Evolutionary conservation across 1,140 invertebrate species (phyloP).

Genomic region (Chlorops oryzae): DNA sequence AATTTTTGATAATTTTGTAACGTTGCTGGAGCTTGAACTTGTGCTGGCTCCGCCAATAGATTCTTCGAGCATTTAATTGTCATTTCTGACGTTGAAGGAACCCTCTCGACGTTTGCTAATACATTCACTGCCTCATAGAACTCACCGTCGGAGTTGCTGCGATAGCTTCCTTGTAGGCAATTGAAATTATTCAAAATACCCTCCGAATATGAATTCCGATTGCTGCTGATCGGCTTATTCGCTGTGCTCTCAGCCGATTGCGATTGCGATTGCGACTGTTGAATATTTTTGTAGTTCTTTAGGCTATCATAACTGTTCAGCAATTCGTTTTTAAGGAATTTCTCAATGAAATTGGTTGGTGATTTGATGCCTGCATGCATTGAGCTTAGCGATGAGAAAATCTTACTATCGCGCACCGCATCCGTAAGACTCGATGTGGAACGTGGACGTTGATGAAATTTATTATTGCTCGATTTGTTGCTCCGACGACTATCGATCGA

Average conservation of each 20-base stretch:
- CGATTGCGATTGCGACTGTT: conserved; percentile 13
- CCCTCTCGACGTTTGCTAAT: conserved; percentile 14
- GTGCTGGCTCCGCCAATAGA: conserved; percentile 17
- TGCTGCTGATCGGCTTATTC: no score
- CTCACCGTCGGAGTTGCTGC: conserved; percentile 31
- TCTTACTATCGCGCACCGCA: conserved; percentile 19
- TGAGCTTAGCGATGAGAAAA: conserved; percentile 27
- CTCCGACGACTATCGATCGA: background rate
- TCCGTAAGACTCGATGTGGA: conserved; percentile 29
- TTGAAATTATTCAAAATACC: conserved; percentile 24
- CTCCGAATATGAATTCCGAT: no score
- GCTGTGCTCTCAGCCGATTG: no score
- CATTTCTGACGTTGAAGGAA: no score
- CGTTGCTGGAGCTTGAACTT: conserved; percentile 21
- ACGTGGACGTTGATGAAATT: conserved; percentile 21
- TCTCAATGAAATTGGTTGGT: conserved; percentile 36
- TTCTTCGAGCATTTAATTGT: conserved; percentile 25
- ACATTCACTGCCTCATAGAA: conserved; percentile 31
- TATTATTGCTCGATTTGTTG: conserved; percentile 3
- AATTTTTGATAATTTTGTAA: conserved; percentile 34
- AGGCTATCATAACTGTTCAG: conserved; percentile 34
- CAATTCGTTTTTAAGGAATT: conserved; percentile 33
- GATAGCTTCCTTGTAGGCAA: conserved; percentile 37
- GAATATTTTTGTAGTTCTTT: conserved; percentile 24
- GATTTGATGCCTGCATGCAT: conserved; percentile 19